Percentiles rank a stretch among this genome's conserved stretches.
These are phyloP conservation scores for Corythucha ciliata DNA, from an alignment of 2,888 invertebrate species.

Conservation along the genomic window DNA sequence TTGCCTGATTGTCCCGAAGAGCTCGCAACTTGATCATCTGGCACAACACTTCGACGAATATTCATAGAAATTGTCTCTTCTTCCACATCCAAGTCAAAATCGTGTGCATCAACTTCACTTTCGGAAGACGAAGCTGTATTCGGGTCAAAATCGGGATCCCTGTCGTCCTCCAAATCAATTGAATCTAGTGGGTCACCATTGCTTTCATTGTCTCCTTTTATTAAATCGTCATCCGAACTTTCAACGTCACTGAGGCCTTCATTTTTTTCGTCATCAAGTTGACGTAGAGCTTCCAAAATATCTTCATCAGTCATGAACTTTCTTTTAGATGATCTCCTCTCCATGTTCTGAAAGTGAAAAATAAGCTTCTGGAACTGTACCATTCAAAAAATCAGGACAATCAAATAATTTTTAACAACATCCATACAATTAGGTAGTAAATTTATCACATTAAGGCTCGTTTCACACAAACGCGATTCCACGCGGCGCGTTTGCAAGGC, in stretches of 20 bases:
- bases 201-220: background rate
- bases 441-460: too few relatives aligned
- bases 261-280: slow-evolving; percentile 3
- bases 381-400: too few relatives aligned
- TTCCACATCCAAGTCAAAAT: background rate
- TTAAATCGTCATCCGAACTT: background rate
- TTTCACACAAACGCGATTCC: too few relatives aligned
- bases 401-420: too few relatives aligned
- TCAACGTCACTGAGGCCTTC: background rate
- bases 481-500: too few relatives aligned
- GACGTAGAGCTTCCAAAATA: slow-evolving; percentile 5
- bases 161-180: slow-evolving; percentile 5
- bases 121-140: background rate
- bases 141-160: slow-evolving; percentile 1
- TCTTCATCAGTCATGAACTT: slow-evolving; percentile 7
- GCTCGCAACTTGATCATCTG: slow-evolving; percentile 4
- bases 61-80: slow-evolving; percentile 4
- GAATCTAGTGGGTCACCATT: slow-evolving; percentile 4
- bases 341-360: slow-evolving; percentile 4
- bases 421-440: too few relatives aligned
- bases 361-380: too few relatives aligned
- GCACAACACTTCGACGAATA: slow-evolving; percentile 2
- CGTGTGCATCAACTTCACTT: background rate
- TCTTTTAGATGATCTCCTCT: background rate
- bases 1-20: background rate